phyloP scores from a whole-genome alignment of 2,888 invertebrate genomes.

The Dryobota labecula region DNA sequence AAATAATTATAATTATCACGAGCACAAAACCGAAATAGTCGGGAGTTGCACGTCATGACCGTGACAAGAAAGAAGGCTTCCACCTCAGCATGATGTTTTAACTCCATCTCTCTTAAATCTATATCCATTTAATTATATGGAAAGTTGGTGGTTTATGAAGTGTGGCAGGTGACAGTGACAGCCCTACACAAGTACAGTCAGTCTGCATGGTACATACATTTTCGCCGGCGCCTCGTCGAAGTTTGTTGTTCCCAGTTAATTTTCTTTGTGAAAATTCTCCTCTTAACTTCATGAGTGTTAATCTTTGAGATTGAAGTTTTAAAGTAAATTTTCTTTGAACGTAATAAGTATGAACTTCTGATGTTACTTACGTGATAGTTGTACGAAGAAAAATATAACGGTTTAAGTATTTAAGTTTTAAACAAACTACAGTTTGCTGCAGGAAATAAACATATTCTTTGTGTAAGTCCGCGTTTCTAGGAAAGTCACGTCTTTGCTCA shows the following conservation, averaged over 20 bases:
- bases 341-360: constrained; percentile 55
- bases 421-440: constrained; percentile 41
- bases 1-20: too few relatives aligned
- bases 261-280: constrained; percentile 74
- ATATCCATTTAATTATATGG: constrained; percentile 15
- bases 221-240: constrained; percentile 57
- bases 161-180: constrained; percentile 31
- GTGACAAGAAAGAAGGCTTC: too few relatives aligned
- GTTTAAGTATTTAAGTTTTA: constrained; percentile 46
- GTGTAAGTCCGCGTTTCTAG: constrained; percentile 40
- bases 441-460: constrained; percentile 56
- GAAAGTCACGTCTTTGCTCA: constrained; percentile 46
- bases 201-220: constrained; percentile 58
- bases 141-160: constrained; percentile 2
- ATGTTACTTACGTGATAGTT: constrained; percentile 61
- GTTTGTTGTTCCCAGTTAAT: constrained; percentile 69
- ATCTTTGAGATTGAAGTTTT: constrained; percentile 72
- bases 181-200: constrained; percentile 49
- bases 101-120: not conserved
- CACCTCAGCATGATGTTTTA: too few relatives aligned
- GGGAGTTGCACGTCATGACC: too few relatives aligned
- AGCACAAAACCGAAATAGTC: too few relatives aligned
- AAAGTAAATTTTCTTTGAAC: constrained; percentile 60
- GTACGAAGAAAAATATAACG: constrained; percentile 51
- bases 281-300: constrained; percentile 71